Percentiles rank a stretch among this genome's conserved stretches.
Conservation (phyloP, 2,888 invertebrate species). For the Aquatica leii region DNA sequence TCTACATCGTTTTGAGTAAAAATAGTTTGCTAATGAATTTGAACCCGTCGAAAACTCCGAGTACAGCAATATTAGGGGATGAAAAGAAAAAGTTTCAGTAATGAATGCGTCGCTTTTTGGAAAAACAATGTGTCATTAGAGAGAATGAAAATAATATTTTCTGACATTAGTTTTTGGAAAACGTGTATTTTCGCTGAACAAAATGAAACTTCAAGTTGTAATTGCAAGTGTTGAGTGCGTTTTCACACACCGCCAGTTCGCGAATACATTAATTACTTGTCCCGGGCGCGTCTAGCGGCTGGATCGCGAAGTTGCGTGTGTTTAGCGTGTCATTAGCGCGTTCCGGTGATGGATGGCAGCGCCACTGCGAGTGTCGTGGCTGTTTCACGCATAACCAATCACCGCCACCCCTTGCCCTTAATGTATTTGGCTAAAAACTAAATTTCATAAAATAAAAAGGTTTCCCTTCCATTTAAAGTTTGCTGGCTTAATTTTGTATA, state of each 20-base stretch:
- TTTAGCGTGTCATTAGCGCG: slow-evolving; percentile 60
- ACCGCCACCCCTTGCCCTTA: slow-evolving; percentile 44
- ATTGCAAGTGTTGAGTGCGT: slow-evolving; percentile 51
- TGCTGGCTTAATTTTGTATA: neutral
- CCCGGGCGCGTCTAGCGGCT: slow-evolving; percentile 48
- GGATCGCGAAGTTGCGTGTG: slow-evolving; percentile 55
- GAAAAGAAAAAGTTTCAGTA: no score
- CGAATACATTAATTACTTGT: slow-evolving; percentile 57
- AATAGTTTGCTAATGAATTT: no score
- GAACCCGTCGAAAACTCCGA: no score
- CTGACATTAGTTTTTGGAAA: slow-evolving; percentile 23
- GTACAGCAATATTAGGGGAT: no score
- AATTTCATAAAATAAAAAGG: slow-evolving; percentile 24
- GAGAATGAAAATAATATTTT: slow-evolving; percentile 27
- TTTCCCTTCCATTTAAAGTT: slow-evolving; percentile 17
- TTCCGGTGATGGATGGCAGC: slow-evolving; percentile 58
- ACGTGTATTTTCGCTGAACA: slow-evolving; percentile 37
- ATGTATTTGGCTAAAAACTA: slow-evolving; percentile 25
- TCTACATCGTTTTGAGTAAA: no score
- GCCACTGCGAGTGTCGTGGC: slow-evolving; percentile 58
- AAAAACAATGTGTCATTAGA: slow-evolving; percentile 20
- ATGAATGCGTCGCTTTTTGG: neutral
- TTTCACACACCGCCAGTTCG: slow-evolving; percentile 55
- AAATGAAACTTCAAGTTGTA: slow-evolving; percentile 40
- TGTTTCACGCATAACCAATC: slow-evolving; percentile 58